Evolutionary conservation across 2,888 invertebrate species (phyloP).

Genomic region (Pelosia muscerda): DNA sequence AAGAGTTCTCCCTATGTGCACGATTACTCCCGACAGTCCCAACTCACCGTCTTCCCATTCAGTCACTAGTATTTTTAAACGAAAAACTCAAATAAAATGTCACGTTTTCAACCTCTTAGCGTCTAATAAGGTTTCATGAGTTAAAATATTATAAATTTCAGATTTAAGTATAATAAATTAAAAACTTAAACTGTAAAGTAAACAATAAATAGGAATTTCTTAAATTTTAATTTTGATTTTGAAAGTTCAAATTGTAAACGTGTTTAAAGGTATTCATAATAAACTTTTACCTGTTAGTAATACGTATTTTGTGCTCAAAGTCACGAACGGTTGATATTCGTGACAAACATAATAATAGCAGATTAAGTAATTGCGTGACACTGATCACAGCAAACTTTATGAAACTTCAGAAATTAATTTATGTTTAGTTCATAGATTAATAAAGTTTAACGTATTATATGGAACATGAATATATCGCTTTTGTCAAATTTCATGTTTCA

Average conservation of each 20-base stretch:
- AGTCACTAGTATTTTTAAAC: too few species aligned
- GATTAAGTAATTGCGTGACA: conserved; percentile 6
- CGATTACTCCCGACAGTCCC: too few species aligned
- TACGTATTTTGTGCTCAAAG: not conserved
- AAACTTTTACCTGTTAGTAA: not conserved
- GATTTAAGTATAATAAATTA: not conserved
- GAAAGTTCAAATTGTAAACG: not conserved
- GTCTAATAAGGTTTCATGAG: too few species aligned
- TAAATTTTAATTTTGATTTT: not conserved
- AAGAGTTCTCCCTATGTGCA: too few species aligned
- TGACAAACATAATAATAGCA: not conserved
- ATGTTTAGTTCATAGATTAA: not conserved
- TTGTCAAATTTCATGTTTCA: not conserved
- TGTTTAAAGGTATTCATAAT: not conserved
- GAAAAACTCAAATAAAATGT: too few species aligned
- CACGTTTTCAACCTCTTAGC: too few species aligned
- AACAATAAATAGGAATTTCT: not conserved
- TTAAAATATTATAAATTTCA: not conserved
- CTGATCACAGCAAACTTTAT: not conserved
- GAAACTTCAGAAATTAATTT: not conserved
- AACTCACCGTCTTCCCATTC: too few species aligned
- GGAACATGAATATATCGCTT: not conserved
- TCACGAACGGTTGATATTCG: not conserved
- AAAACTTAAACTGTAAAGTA: not conserved
- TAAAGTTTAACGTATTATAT: not conserved